A percentile compares a stretch with the other conserved stretches of the same genome.
phyloP scores from a whole-genome alignment of 2,113 vertebrate genomes.

The Platysternon megacephalum region DNA sequence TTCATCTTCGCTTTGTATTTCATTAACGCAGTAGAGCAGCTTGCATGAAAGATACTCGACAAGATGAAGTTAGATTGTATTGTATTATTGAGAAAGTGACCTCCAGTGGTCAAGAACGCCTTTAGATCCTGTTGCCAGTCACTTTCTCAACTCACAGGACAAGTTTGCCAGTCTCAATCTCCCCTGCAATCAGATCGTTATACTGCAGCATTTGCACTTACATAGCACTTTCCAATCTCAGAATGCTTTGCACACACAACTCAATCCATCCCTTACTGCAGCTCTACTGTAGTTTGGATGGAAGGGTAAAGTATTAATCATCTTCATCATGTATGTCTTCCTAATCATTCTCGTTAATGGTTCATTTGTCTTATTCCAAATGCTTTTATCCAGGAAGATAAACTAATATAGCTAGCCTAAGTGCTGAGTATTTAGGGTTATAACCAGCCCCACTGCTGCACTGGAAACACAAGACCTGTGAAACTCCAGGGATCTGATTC shows the following conservation, averaged over 20 bases:
- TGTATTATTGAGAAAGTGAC: slow-evolving; percentile 81
- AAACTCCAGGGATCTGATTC: neutral
- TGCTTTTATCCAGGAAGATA: neutral
- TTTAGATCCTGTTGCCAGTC: slow-evolving; percentile 69
- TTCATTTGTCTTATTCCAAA: neutral
- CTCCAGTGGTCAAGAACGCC: slow-evolving; percentile 79
- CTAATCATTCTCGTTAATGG: neutral
- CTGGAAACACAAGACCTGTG: neutral
- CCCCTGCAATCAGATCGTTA: slow-evolving; percentile 46
- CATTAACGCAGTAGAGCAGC: slow-evolving; percentile 35
- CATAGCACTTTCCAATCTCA: slow-evolving; percentile 55
- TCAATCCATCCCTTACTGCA: slow-evolving; percentile 59
- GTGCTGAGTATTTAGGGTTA: neutral
- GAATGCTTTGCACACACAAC: slow-evolving; percentile 48
- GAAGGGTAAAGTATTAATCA: neutral
- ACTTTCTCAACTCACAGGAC: slow-evolving; percentile 45
- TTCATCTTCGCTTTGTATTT: neutral
- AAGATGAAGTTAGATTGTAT: slow-evolving; percentile 80
- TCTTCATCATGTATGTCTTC: neutral
- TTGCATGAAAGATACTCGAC: slow-evolving; percentile 76
- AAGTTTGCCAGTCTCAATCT: slow-evolving; percentile 11
- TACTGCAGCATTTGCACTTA: slow-evolving; percentile 55
- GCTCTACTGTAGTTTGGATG: slow-evolving; percentile 46
- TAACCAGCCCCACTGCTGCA: neutral
- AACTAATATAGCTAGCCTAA: slow-evolving; percentile 16